These are phyloP conservation scores for Ardeotis arabs DNA, from an alignment of 2,113 vertebrate genomes.

Conservation along the genomic window DNA sequence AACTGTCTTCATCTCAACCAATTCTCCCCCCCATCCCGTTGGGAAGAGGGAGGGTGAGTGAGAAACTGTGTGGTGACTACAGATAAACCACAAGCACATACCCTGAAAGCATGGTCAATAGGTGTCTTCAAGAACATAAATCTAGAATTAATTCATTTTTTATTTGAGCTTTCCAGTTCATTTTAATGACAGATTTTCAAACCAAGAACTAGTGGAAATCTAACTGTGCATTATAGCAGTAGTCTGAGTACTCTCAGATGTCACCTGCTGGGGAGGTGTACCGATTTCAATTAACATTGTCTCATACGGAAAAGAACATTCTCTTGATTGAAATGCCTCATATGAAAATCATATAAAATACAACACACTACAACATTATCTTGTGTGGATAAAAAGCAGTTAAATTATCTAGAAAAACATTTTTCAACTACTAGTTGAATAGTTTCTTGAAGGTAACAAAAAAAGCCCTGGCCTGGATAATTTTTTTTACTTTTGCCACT, in stretches of 20 bases:
- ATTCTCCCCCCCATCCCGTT: too few species aligned
- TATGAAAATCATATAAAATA: not conserved
- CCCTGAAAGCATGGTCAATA: not conserved
- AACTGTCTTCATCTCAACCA: too few species aligned
- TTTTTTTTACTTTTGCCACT: not conserved
- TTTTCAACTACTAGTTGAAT: not conserved
- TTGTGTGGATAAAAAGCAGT: not conserved
- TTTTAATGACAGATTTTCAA: not conserved
- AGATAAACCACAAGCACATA: not conserved
- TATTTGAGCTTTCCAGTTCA: not conserved
- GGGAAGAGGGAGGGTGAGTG: too few species aligned
- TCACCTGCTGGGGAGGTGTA: not conserved
- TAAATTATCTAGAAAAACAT: not conserved
- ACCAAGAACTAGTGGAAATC: not conserved
- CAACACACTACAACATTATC: not conserved
- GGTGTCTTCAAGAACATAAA: not conserved
- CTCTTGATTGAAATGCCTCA: not conserved
- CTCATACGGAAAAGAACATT: not conserved
- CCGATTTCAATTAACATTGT: not conserved
- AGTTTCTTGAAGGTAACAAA: not conserved
- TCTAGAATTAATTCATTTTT: not conserved
- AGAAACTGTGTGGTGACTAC: too few species aligned
- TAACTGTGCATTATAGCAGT: not conserved
- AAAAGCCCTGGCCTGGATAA: not conserved
- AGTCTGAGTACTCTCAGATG: not conserved